These are phyloP conservation scores for Chrysogorgia sp. DNA, from an alignment of 92 coral and sea anemone genomes.

Conservation along the genomic window DNA sequence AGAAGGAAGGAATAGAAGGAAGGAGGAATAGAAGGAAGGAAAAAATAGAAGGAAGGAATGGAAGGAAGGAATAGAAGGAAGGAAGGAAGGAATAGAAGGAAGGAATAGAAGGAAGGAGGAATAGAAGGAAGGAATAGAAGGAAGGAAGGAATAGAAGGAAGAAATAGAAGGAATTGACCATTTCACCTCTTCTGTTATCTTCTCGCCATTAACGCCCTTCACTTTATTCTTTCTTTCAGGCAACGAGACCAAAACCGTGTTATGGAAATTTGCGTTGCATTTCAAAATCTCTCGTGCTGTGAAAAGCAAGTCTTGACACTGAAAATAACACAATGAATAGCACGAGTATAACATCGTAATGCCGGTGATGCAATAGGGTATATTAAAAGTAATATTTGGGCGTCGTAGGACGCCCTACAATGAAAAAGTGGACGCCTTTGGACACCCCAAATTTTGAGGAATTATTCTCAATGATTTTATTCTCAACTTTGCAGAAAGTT, in stretches of 20 bases:
- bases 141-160: neutral
- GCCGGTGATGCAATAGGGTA: no score
- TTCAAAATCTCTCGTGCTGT: conserved; percentile 94
- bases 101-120: neutral
- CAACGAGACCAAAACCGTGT: conserved; percentile 63
- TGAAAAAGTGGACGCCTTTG: no score
- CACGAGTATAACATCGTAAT: no score
- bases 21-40: neutral
- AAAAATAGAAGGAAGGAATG: neutral
- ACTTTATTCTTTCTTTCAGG: neutral
- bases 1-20: neutral
- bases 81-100: neutral
- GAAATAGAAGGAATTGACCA: neutral
- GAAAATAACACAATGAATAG: no score
- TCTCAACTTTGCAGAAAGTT: no score
- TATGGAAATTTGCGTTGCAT: conserved; percentile 71
- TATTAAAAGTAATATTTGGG: no score
- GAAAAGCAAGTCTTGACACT: conserved; percentile 95
- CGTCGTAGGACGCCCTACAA: no score
- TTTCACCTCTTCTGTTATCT: neutral
- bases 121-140: neutral
- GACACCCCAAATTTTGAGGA: no score
- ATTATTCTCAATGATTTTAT: no score
- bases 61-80: neutral
- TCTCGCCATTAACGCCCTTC: neutral